These are phyloP conservation scores for Neoniphon sammara DNA, from an alignment of 2,797 vertebrate genomes.

Conservation along the genomic window DNA sequence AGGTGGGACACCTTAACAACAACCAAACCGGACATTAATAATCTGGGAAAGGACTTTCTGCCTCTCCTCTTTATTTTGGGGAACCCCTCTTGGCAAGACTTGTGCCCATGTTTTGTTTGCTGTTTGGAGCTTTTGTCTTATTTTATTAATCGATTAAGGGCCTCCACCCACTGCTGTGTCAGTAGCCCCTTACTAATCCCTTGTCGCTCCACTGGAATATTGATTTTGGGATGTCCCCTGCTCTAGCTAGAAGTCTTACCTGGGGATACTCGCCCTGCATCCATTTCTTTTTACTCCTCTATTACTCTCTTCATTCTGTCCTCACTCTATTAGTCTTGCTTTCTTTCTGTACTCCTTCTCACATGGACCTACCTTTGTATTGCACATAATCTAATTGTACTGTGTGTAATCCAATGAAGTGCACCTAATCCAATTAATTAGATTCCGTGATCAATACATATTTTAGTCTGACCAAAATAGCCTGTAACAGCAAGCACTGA, in stretches of 20 bases:
- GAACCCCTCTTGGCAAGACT: constrained; percentile 9
- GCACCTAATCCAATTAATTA: constrained; percentile 20
- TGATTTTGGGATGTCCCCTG: constrained; percentile 40
- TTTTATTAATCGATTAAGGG: constrained; percentile 60
- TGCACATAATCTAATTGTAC: constrained; percentile 24
- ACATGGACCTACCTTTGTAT: neutral
- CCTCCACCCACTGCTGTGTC: constrained; percentile 47
- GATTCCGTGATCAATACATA: constrained; percentile 15
- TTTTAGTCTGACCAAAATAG: constrained; percentile 14
- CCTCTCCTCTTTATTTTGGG: neutral
- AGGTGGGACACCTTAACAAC: neutral
- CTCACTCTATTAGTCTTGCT: neutral
- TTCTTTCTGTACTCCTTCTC: neutral
- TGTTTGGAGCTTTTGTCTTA: constrained; percentile 25
- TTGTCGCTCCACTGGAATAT: constrained; percentile 52
- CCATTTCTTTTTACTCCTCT: neutral
- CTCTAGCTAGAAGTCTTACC: constrained; percentile 37
- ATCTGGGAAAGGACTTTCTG: neutral
- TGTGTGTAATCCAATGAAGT: constrained; percentile 23
- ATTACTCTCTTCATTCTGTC: neutral
- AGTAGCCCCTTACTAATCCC: constrained; percentile 61
- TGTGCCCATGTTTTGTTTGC: neutral
- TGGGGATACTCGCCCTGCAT: constrained; percentile 26
- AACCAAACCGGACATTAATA: neutral
- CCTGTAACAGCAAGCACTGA: neutral